Evolutionary conservation across 2,113 vertebrate species (phyloP).

Genomic region (Ornithorhynchus anatinus): DNA sequence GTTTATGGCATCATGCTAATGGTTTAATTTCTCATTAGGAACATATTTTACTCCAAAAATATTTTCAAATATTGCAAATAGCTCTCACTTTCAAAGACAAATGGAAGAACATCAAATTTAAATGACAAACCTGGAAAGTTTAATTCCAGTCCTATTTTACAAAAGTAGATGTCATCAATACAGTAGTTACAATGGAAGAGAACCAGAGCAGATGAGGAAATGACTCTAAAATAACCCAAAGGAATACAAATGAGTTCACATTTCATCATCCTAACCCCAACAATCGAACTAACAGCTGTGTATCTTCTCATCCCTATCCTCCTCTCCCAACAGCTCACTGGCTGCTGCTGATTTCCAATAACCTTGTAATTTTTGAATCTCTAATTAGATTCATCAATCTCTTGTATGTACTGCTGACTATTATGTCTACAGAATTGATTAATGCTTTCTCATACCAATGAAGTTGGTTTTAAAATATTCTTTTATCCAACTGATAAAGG

Average conservation of each 20-base stretch:
- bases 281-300: not conserved
- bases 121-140: constrained; percentile 10
- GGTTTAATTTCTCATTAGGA: not conserved
- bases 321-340: constrained; percentile 2
- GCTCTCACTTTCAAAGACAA: not conserved
- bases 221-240: not conserved
- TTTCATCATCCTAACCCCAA: not conserved
- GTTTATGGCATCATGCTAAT: not conserved
- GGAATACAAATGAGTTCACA: constrained; percentile 15
- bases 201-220: not conserved
- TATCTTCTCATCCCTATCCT: constrained; percentile 2
- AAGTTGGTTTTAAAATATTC: not conserved
- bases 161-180: constrained; percentile 19
- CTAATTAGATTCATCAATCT: not conserved
- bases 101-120: not conserved
- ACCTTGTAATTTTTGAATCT: constrained; percentile 5
- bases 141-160: not conserved
- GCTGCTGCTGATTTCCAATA: constrained; percentile 5
- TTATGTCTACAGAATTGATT: constrained; percentile 11
- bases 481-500: not conserved
- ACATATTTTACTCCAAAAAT: not conserved
- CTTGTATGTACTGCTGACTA: not conserved
- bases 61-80: not conserved
- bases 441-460: constrained; percentile 35
- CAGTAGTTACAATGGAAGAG: not conserved